A percentile compares a stretch with the other conserved stretches of the same genome.
Conservation (phyloP, 1,140 invertebrate species). For the Hycleus phaleratus region DNA sequence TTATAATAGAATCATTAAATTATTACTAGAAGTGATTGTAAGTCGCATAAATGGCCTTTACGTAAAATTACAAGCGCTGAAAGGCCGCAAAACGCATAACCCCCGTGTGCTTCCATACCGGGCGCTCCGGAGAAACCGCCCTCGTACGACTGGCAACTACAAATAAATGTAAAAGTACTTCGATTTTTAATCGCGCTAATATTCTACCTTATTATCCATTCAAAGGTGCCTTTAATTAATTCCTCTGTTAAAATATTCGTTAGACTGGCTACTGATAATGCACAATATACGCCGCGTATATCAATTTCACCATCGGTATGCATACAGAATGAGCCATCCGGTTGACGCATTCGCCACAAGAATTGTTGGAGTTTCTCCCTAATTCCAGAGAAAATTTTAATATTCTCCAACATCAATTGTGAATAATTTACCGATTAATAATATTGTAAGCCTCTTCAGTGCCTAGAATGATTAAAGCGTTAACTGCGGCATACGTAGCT, state of each 20-base stretch:
- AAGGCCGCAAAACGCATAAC: conserved; percentile 95
- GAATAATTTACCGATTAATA: conserved; percentile 65
- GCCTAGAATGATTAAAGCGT: conserved; percentile 82
- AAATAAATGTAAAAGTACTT: conserved; percentile 6
- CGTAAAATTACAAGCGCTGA: conserved; percentile 79
- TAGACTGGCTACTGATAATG: conserved; percentile 77
- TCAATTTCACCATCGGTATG: conserved; percentile 93
- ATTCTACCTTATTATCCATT: conserved; percentile 72
- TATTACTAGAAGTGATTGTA: conserved; percentile 64
- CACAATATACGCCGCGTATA: conserved; percentile 93
- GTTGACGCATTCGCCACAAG: conserved; percentile 63
- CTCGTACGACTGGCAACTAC: conserved; percentile 93
- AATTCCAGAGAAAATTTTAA: conserved; percentile 8
- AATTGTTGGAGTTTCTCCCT: conserved; percentile 66
- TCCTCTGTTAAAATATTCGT: conserved; percentile 66
- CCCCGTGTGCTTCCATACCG: conserved; percentile 95
- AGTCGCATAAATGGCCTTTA: conserved; percentile 70
- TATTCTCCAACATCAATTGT: not conserved
- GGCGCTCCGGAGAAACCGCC: conserved; percentile 94
- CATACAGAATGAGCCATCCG: conserved; percentile 87
- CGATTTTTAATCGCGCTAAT: not conserved
- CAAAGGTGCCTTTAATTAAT: conserved; percentile 76
- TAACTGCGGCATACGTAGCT: conserved; percentile 94
- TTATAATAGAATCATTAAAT: not conserved
- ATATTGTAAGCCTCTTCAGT: conserved; percentile 77